phyloP scores from a whole-genome alignment of 2,888 invertebrate species.

The Phlogophora meticulosa region DNA sequence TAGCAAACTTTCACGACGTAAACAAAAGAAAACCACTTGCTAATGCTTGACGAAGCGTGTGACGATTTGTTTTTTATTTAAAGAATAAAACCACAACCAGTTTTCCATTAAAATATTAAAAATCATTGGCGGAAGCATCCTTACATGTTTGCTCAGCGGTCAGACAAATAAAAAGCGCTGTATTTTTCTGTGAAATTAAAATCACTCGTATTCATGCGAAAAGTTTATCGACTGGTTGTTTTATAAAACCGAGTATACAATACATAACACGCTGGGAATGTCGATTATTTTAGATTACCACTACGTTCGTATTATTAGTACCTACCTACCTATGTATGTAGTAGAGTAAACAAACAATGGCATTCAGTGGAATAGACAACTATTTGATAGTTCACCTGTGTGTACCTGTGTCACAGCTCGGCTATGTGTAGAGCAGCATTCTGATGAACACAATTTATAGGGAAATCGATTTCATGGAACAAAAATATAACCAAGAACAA shows the following conservation, averaged over 20 bases:
- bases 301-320: neutral
- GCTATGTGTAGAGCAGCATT: neutral
- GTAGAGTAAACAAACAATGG: neutral
- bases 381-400: neutral
- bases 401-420: no score
- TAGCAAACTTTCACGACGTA: neutral
- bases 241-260: neutral
- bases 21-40: conserved; percentile 6
- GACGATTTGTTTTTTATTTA: conserved; percentile 6
- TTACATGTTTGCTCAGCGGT: neutral
- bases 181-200: neutral
- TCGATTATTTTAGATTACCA: no score
- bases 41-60: neutral
- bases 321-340: neutral
- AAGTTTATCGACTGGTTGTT: neutral
- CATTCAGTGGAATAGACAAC: neutral
- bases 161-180: neutral
- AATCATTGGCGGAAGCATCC: neutral
- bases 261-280: neutral
- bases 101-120: conserved; percentile 7
- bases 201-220: neutral
- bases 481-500: neutral
- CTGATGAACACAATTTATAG: neutral
- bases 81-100: neutral
- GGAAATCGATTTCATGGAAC: neutral